Conservation (phyloP, 2,888 invertebrate species). For the Vannuccia rotundouncinata region DNA sequence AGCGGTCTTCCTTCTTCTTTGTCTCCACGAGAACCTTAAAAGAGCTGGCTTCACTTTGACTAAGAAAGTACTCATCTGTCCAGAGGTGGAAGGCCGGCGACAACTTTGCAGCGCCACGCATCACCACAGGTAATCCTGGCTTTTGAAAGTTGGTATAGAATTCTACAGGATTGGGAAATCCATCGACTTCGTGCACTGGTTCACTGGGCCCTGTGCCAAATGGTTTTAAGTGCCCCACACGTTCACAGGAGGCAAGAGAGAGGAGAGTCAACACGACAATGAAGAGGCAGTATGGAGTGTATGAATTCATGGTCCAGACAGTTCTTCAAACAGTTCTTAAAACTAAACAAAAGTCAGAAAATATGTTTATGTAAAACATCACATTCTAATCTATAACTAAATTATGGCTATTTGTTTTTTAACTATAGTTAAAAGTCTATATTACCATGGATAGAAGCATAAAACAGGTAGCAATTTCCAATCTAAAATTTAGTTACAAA, state of each 20-base stretch:
- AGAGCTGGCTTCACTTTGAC: conserved; percentile 42
- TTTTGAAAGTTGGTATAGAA: conserved; percentile 48
- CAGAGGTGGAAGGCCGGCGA: conserved; percentile 48
- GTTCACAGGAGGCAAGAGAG: not conserved
- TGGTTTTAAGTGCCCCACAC: conserved; percentile 14
- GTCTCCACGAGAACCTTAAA: conserved; percentile 45
- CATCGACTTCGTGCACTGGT: not conserved
- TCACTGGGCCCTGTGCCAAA: conserved; percentile 30
- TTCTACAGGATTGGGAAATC: conserved; percentile 17
- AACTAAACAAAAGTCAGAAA: too few species aligned
- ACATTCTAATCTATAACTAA: too few species aligned
- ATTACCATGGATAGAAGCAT: too few species aligned
- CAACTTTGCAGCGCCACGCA: conserved; percentile 46
- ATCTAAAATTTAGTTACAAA: too few species aligned
- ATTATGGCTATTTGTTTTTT: too few species aligned
- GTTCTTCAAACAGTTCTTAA: too few species aligned
- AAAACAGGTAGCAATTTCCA: too few species aligned
- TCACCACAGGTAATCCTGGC: conserved; percentile 46
- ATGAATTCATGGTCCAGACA: too few species aligned
- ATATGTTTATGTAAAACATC: too few species aligned
- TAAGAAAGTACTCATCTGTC: conserved; percentile 51
- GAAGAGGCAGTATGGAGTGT: too few species aligned
- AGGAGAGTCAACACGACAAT: not conserved
- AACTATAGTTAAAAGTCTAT: too few species aligned
- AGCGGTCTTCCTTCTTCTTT: conserved; percentile 50